phyloP scores from a whole-genome alignment of 2,888 invertebrate genomes.

The Dicyrtomina minuta region DNA sequence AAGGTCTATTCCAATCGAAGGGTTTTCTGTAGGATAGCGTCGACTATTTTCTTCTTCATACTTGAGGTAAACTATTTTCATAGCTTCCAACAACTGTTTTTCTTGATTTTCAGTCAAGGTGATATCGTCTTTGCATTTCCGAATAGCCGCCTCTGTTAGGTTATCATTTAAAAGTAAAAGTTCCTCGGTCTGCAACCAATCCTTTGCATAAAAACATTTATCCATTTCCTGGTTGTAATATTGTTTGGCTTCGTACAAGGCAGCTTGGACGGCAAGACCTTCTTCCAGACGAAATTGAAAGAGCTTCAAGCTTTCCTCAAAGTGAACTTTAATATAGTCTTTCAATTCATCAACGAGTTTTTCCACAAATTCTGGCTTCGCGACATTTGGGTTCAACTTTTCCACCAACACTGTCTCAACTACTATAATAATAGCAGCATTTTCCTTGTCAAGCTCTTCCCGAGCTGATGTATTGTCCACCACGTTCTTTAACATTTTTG shows the following conservation, averaged over 20 bases:
- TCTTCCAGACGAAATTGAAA: background rate
- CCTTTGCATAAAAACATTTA: background rate
- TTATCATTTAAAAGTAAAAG: background rate
- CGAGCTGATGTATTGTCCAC: background rate
- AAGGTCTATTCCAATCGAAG: slow-evolving; percentile 44
- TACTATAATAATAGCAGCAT: background rate
- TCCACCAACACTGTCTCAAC: background rate
- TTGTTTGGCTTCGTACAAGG: background rate
- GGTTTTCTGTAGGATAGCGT: background rate
- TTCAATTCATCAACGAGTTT: background rate
- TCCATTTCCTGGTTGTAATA: slow-evolving; percentile 26
- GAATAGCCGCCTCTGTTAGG: background rate
- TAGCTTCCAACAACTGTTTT: slow-evolving; percentile 11
- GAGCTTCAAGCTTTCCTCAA: background rate
- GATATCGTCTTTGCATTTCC: slow-evolving; percentile 1
- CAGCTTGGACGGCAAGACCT: background rate
- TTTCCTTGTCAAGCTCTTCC: background rate
- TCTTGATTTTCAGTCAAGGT: slow-evolving; percentile 10
- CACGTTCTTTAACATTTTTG: background rate
- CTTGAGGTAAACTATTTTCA: slow-evolving; percentile 6
- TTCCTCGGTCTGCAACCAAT: background rate
- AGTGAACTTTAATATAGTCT: background rate
- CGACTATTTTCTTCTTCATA: slow-evolving; percentile 2
- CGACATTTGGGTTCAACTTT: background rate
- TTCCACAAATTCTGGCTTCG: background rate